Evolutionary conservation across 1,140 invertebrate species (phyloP), one percentile per base, ranked within the genome.

Genomic region (Drosophila miranda): DNA sequence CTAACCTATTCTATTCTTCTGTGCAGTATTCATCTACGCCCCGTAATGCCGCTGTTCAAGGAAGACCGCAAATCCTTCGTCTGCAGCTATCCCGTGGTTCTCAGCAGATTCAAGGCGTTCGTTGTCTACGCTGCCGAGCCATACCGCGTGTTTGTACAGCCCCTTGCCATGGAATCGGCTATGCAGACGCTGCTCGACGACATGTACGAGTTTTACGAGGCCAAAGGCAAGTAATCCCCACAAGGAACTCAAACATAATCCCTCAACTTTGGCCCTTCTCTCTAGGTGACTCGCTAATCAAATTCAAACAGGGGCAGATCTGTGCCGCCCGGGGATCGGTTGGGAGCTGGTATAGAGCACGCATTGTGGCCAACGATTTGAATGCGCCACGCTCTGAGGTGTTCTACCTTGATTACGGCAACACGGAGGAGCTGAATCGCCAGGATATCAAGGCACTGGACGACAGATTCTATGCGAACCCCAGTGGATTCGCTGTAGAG

Each of bases 321-420:
- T 96, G 95, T 82, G 94, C 92, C 0, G 94, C 92, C 0, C 92
- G 93, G 43, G 93, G 93, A 9, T 4, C 56, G 0, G 94, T 95
- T 80, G 92, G 90, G 3, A 94, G 94, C 76, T 96, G 94, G 94
- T 97, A 94, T 77, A 92, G 94, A 54, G 94, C 93, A 13, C 92
- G 93, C 66, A 92, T 95, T 13, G 34, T 92, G 6, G 90, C 88
- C 21, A 75, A 92, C 3, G 86, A 91, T 44, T 91, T 91, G 13
- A 75, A 90, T 91, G n/a, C 48, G 11, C 26, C 56, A 0, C 51
- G 56, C 8, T 91, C 93, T 2, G 92, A 92, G 59, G 94, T 97
- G 0, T 91, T 93, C 8, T 97, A 95, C 89, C 90, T 96, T 4
- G 96, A 97, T 89, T 96, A 95, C 90, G 96, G 96, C 8, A 96